These are phyloP conservation scores for Alouatta palliata DNA, from an alignment of 2,113 vertebrate genomes.

Conservation along the genomic window DNA sequence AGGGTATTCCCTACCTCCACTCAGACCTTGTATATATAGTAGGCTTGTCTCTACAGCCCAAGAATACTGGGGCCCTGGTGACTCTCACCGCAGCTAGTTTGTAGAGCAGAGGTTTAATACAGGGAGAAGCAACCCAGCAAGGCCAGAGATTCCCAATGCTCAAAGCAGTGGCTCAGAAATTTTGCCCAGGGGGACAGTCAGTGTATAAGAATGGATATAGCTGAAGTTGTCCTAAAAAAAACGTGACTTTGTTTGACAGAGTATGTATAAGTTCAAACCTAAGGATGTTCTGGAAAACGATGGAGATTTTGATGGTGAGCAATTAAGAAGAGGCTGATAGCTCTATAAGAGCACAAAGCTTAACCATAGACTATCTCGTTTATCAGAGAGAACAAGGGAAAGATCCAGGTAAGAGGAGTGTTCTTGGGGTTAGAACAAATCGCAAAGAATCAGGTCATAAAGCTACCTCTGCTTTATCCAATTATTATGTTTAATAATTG, in stretches of 20 bases:
- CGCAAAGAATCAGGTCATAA: neutral
- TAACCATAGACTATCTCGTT: neutral
- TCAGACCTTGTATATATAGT: neutral
- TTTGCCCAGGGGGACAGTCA: neutral
- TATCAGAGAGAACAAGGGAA: neutral
- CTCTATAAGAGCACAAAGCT: neutral
- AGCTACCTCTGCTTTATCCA: neutral
- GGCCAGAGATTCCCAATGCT: neutral
- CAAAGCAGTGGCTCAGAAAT: neutral
- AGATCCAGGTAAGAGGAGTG: neutral
- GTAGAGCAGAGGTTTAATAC: neutral
- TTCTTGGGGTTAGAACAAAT: neutral
- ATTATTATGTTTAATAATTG: too few species aligned
- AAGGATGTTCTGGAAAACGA: neutral
- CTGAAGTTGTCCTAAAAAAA: neutral
- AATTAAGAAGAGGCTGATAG: neutral
- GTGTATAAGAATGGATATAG: neutral
- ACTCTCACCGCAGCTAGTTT: neutral
- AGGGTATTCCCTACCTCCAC: neutral
- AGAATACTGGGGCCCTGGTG: neutral
- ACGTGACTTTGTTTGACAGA: neutral
- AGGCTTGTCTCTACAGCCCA: neutral
- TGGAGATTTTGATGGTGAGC: neutral
- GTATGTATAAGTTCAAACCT: neutral
- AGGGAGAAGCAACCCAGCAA: neutral